Evolutionary conservation across 2,113 vertebrate species (phyloP).

Genomic region (Zapornia atra): DNA sequence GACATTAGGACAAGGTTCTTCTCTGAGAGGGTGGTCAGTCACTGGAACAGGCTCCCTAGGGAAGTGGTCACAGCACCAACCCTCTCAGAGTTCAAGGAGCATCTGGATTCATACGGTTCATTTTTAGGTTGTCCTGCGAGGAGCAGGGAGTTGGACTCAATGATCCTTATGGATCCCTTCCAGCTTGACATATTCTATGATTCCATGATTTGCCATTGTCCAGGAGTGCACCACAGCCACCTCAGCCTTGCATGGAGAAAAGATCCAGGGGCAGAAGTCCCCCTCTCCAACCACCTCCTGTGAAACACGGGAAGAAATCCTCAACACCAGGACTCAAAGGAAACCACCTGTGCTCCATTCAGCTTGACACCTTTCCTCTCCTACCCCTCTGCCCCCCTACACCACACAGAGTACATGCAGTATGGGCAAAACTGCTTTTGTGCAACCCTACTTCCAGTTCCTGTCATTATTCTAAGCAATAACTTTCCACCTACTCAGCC

Average conservation of each 20-base stretch:
- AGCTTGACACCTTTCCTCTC: not conserved
- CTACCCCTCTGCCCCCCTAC: not conserved
- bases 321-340: not conserved
- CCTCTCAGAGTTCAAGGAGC: not conserved
- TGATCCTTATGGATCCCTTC: not conserved
- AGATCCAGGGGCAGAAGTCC: not conserved
- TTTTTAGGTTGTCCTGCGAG: not conserved
- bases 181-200: not conserved
- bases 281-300: fast-evolving
- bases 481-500: not conserved
- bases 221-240: not conserved
- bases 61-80: not conserved
- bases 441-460: not conserved
- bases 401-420: not conserved
- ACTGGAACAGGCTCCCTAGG: not conserved
- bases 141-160: not conserved
- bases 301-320: not conserved
- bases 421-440: not conserved
- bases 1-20: not conserved
- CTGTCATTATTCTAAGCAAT: not conserved
- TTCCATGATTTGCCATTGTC: not conserved
- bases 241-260: not conserved
- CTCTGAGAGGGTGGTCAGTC: not conserved
- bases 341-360: not conserved
- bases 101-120: not conserved